Percentiles rank a stretch among this genome's conserved stretches.
These are phyloP conservation scores for Picathartes gymnocephalus DNA, from an alignment of 2,113 vertebrate genomes.

Conservation along the genomic window DNA sequence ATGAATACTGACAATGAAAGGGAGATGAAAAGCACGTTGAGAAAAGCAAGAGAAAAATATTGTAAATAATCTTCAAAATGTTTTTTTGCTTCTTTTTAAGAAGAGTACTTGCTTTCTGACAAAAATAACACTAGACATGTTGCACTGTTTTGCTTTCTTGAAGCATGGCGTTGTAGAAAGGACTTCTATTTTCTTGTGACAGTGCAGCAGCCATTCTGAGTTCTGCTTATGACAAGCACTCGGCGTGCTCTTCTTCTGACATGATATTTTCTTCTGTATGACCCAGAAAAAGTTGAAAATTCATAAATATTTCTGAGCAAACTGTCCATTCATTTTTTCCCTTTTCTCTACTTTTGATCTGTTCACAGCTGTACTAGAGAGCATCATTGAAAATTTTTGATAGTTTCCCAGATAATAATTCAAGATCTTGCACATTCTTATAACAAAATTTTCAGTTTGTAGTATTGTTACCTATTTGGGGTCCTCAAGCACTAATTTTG, in stretches of 20 bases:
- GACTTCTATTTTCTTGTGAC: not conserved
- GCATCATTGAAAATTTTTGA: fast-evolving
- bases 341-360: not conserved
- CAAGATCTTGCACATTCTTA: not conserved
- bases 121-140: not conserved
- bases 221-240: not conserved
- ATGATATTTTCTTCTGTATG: not conserved
- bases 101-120: not conserved
- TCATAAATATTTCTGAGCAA: not conserved
- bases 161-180: not conserved
- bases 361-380: not conserved
- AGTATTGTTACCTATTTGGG: not conserved
- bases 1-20: not conserved
- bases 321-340: fast-evolving
- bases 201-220: not conserved
- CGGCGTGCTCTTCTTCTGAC: not conserved
- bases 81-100: not conserved
- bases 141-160: not conserved
- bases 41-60: not conserved
- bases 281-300: not conserved
- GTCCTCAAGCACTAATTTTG: not conserved
- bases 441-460: not conserved
- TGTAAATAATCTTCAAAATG: not conserved
- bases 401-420: not conserved
- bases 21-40: not conserved